phyloP scores from a whole-genome alignment of 2,797 vertebrate genomes.

The Chiloscyllium punctatum region DNA sequence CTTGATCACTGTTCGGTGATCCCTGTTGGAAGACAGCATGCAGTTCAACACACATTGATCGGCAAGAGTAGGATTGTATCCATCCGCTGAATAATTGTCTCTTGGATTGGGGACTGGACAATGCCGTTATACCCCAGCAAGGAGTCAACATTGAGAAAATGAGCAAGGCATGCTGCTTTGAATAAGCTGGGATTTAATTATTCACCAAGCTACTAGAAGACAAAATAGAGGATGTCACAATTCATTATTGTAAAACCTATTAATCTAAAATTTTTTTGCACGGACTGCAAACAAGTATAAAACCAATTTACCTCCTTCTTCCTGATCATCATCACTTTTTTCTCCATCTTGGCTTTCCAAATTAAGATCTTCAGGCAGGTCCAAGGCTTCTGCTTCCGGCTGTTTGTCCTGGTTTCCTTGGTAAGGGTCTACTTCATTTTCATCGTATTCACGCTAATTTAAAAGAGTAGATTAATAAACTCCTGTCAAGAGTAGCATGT shows the following conservation, averaged over 20 bases:
- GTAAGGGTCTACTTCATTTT: slow-evolving; percentile 88
- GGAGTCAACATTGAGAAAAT: background rate
- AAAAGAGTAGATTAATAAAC: background rate
- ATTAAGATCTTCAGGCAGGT: slow-evolving; percentile 84
- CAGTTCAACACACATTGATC: no score
- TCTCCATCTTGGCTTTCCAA: slow-evolving; percentile 70
- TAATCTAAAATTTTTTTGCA: background rate
- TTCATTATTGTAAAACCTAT: background rate
- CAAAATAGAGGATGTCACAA: no score
- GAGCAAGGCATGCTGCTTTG: background rate
- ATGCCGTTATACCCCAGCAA: background rate
- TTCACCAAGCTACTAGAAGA: background rate
- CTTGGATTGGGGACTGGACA: background rate
- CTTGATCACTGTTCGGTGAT: background rate
- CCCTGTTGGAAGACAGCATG: background rate
- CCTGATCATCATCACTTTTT: slow-evolving; percentile 58
- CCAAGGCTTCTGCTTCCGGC: slow-evolving; percentile 75
- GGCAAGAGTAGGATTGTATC: background rate
- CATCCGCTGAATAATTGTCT: background rate
- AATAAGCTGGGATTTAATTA: background rate
- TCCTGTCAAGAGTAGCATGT: background rate
- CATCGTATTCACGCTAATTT: slow-evolving; percentile 83
- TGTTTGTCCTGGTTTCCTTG: slow-evolving; percentile 76
- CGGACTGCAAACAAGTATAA: background rate
- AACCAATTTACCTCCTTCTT: slow-evolving; percentile 53